These are phyloP conservation scores for Drosophila orosa DNA, from an alignment of 1,140 invertebrate genomes.

Conservation along the genomic window DNA sequence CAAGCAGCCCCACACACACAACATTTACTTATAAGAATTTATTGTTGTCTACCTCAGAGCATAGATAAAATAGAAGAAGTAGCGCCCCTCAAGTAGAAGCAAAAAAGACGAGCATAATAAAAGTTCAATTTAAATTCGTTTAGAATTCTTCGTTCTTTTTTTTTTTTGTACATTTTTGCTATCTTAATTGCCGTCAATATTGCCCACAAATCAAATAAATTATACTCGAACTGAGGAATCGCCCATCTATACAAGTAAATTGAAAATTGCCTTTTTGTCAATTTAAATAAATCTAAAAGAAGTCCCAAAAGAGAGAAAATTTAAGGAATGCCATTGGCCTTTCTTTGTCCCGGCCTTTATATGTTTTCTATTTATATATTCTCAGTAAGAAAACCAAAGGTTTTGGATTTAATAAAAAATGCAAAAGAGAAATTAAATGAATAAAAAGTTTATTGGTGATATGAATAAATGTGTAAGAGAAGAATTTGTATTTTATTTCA, in stretches of 20 bases:
- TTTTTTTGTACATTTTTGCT: slow-evolving; percentile 31
- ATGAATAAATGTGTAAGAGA: neutral
- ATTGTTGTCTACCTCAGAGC: slow-evolving; percentile 77
- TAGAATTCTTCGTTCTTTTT: neutral
- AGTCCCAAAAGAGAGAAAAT: neutral
- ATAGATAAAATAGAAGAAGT: slow-evolving; percentile 57
- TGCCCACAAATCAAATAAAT: slow-evolving; percentile 65
- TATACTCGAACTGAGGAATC: slow-evolving; percentile 26
- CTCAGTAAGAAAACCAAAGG: neutral
- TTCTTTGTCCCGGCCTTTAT: neutral
- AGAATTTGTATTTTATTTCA: neutral
- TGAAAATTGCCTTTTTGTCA: slow-evolving; percentile 29
- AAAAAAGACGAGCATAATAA: slow-evolving; percentile 28
- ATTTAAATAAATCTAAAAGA: slow-evolving; percentile 34
- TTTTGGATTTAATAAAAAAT: neutral
- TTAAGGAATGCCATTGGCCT: neutral
- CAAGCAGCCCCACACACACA: slow-evolving; percentile 10
- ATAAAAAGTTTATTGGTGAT: neutral
- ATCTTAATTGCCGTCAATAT: slow-evolving; percentile 66
- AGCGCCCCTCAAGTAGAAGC: slow-evolving; percentile 9
- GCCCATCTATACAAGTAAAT: slow-evolving; percentile 18
- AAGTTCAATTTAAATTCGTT: slow-evolving; percentile 72
- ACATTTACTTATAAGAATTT: slow-evolving; percentile 72
- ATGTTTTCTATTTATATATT: neutral
- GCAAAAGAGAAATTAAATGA: neutral